phyloP scores from a whole-genome alignment of 2,113 vertebrate species.

The Rhabdornis inornatus region DNA sequence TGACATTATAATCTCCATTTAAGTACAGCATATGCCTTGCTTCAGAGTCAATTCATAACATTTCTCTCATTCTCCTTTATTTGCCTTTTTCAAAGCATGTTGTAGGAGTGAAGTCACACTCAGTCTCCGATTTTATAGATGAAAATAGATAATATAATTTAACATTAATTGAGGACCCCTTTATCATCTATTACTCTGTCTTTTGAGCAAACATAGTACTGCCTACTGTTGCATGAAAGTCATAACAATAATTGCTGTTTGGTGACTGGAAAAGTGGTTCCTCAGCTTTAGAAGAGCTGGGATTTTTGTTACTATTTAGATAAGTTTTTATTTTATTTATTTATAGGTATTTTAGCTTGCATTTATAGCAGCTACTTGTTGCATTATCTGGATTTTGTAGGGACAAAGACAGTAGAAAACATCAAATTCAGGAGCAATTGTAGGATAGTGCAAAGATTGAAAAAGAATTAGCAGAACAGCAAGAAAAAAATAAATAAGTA shows the following conservation, averaged over 20 bases:
- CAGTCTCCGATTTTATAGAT: background rate
- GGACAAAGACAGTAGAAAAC: background rate
- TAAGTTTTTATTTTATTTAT: background rate
- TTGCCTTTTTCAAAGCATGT: background rate
- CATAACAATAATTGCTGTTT: background rate
- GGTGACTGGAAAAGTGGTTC: background rate
- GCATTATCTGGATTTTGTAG: background rate
- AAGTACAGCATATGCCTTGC: background rate
- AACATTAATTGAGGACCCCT: background rate
- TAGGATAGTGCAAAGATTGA: background rate
- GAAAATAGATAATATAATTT: background rate
- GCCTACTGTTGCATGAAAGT: background rate
- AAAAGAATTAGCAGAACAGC: conserved; percentile 4
- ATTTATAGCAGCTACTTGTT: background rate
- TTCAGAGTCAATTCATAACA: background rate
- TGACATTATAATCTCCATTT: background rate
- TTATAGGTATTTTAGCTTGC: background rate
- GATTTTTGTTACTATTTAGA: background rate
- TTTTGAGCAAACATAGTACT: conserved; percentile 16
- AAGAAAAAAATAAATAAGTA: background rate
- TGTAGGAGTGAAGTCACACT: background rate
- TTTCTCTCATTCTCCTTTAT: background rate
- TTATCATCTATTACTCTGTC: conserved; percentile 15
- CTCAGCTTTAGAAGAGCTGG: background rate
- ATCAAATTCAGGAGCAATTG: background rate